Base-by-base conservation (phyloP, 2,797 vertebrate species). In the Hafferia zeledoni region DNA sequence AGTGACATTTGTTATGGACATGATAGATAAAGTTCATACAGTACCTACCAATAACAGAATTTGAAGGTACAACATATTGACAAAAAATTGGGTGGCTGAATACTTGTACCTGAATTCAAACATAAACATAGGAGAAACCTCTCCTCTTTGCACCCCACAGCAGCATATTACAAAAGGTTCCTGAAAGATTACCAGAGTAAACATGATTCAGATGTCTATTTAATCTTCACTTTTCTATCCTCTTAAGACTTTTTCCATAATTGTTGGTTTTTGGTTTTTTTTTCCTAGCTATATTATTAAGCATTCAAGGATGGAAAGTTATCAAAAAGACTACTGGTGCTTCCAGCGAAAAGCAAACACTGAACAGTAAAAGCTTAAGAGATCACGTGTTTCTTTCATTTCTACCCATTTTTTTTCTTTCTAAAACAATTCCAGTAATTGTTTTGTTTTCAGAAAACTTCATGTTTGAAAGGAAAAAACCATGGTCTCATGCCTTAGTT, bases 51-150 rank as follows among this genome's bases (percentile, higher is more conserved):
- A 72, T 85, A 94, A 72, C 8, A 83, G 81, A 95, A 80, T 3
- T 80, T 46, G 31, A 87, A 79, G n/a, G 57, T 94, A 25, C 30
- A 81, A 57, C 57, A 57, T 82, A 43, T 33, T 92, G 76, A 47
- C 59, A 79, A 84, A 84, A 93, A 94, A 90, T 80, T 82, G 88
- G 68, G 23, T 79, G 56, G 65, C 56, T 92, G 75, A 83, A 74
- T 87, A 71, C n/a, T 92, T 94, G 49, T 91, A 95, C 74, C 83
- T 85, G 63, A 96, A 95, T 89, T 93, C 64, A 90, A 69, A 60
- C 70, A 57, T 37, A 87, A 95, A 59, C 44, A 43, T 8, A 49
- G 35, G 53, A 56, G 33, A 89, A 60, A 56, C 19, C 39, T 87
- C 64, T 89, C 35, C 31, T 79, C 43, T 86, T 83, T 52, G 57